Base-by-base conservation (phyloP, 1,140 invertebrate species). In the Bombus terrestris region DNA sequence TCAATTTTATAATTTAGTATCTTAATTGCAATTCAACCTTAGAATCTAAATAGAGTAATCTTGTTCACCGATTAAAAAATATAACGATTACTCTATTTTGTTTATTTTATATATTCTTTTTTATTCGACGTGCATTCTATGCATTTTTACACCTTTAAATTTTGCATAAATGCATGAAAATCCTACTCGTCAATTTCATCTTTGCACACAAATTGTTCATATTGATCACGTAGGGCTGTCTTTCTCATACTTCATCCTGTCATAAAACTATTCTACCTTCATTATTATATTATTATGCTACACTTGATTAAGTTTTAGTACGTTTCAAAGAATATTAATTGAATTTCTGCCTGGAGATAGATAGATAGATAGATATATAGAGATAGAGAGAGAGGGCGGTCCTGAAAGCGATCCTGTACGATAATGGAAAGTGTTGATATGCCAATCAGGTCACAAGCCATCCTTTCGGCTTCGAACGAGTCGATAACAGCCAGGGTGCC, bases 401-500 rank as follows among this genome's bases (percentile, higher is more conserved):
- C 68, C 2, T 32, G 32, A 72, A 57, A 28, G 28, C 15, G 47
- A 10, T 25, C n/a, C 32, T 35, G 32, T 28, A 25, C 22, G 43
- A 37, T 53, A 72, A 53, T n/a, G 43, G 53, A 72, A 57, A 69
- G 25, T 37, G 75, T 79, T 77, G 64, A 59, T 47, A 64, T 10
- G 47, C 8, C 47, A 84, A 79, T 59, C 75, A 62, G 66, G 22
- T 25, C 39, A 53, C 10, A 37, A 12, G 18, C 41, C 53, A 57
- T 77, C 43, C 47, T 78, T 69, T 39, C 53, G 74, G n/a, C 41
- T 72, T 59, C 47, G 64, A 72, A 35, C 53, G 59, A 85, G 76
- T 85, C 83, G 76, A 80, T 80, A 85, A 72, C 76, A 72, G 64
- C 37, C 64, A 53, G 62, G 6, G 43, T n/a, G 28, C 35, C 47